Conservation (phyloP, 2,113 vertebrate genomes). For the Leptosomus discolor region DNA sequence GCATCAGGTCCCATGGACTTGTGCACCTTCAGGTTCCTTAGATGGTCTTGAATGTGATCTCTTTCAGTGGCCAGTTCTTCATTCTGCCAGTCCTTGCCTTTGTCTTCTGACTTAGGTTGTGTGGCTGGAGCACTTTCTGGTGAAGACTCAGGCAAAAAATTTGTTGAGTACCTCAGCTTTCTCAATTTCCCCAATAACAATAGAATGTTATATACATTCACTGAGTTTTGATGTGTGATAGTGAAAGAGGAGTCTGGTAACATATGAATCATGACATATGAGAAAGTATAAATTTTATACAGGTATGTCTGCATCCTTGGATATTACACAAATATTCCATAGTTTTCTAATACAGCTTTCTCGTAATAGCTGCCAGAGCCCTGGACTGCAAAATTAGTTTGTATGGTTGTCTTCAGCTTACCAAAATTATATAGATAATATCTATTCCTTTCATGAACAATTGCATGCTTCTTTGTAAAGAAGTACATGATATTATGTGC, state of each 20-base stretch:
- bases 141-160: too few species aligned
- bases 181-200: too few species aligned
- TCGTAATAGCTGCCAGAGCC: background rate
- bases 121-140: too few species aligned
- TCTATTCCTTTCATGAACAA: background rate
- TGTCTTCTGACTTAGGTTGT: too few species aligned
- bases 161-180: too few species aligned
- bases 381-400: background rate
- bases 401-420: background rate
- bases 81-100: too few species aligned
- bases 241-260: background rate
- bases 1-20: too few species aligned
- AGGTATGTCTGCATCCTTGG: background rate
- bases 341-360: background rate
- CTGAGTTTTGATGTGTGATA: background rate
- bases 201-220: background rate
- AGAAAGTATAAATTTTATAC: background rate
- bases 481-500: background rate
- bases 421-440: background rate
- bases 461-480: background rate
- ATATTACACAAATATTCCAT: background rate
- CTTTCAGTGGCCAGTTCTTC: too few species aligned
- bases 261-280: background rate
- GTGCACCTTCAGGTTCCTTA: too few species aligned
- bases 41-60: too few species aligned